Conservation (phyloP, 37 sponge, comb jelly and placozoan species). For the Petrosia ficiformis region DNA sequence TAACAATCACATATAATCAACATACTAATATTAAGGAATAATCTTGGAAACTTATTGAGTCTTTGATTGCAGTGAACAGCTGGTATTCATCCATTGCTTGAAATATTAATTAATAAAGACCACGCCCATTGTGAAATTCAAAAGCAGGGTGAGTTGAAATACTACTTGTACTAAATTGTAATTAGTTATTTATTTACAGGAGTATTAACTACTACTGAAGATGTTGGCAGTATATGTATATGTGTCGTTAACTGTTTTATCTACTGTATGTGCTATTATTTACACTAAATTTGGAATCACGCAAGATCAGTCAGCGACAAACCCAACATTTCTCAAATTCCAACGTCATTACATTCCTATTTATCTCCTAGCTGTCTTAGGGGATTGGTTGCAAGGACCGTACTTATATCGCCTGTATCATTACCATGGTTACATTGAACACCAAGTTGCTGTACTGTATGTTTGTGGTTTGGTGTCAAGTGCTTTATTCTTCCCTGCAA, state of each 20-base stretch:
- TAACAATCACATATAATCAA: no score
- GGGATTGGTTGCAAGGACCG: conserved; percentile 87
- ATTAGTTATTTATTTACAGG: no score
- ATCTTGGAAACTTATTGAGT: no score
- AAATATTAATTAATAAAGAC: no score
- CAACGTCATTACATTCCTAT: conserved; percentile 57
- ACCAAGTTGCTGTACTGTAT: conserved; percentile 77
- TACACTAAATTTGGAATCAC: conserved; percentile 30
- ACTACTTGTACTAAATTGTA: no score
- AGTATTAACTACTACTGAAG: no score
- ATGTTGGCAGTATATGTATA: no score
- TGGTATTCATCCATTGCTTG: no score
- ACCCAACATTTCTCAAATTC: conserved; percentile 63
- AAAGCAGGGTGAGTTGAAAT: no score
- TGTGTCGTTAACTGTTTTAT: conserved; percentile 49
- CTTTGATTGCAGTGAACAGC: no score
- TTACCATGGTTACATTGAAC: conserved; percentile 60
- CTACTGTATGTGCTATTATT: conserved; percentile 25
- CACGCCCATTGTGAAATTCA: no score
- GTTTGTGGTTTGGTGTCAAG: conserved; percentile 67
- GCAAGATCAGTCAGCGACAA: conserved; percentile 34
- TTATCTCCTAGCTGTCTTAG: conserved; percentile 56
- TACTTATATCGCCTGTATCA: conserved; percentile 79
- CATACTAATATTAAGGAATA: no score
- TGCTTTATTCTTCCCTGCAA: conserved; percentile 47